Base-by-base conservation (phyloP, 2,797 vertebrate genomes). In the Kryptolebias ocellatus region DNA sequence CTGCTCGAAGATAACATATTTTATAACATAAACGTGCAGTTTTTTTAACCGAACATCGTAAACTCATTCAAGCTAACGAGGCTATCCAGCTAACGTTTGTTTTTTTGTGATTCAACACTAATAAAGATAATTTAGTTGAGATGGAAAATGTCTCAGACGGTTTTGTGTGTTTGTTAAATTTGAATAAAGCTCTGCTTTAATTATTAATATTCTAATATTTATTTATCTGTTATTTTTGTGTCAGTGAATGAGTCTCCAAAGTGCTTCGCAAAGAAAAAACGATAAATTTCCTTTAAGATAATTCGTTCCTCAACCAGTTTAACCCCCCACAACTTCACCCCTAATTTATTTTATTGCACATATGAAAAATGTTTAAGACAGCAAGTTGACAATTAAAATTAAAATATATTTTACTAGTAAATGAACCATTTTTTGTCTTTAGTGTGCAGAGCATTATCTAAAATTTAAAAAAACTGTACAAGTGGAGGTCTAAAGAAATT, bases 1-100 rank as follows among this genome's bases (percentile, higher is more conserved):
- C 0, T 1, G 14, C 5, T 53, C 4, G 7, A 6, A 4, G 8
- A n/a, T 34, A 18, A 8, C 4, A 6, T 8, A 6, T 42, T 5
- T 11, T 1, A 4, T 11, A 6, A 18, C 1, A 20, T 11, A 12
- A 29, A 52, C 2, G 12, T 1, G 11, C 53, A 15, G 8, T 17
- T 1, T 61, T 47, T 10, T 37, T 44, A 10, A 20, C 42, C 17
- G 47, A 34, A 53, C 57, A 47, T 0, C 53, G 53, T 52, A 34
- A 6, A n/a, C 24, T 58, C 45, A 15, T 0, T 31, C 12, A 16
- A 31, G 78, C 79, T 80, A 76, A 67, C n/a, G 1, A 11, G 37
- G 80, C 73, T 78, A 80, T 54, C 29, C n/a, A 4, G 56, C 60
- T 69, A 55, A 34, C 64, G 62, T n/a, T 50, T 72, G 60, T 18